Percentiles rank a stretch among this genome's conserved stretches.
These are phyloP conservation scores for Cygnus atratus DNA, from an alignment of 2,113 vertebrate genomes.

Conservation along the genomic window DNA sequence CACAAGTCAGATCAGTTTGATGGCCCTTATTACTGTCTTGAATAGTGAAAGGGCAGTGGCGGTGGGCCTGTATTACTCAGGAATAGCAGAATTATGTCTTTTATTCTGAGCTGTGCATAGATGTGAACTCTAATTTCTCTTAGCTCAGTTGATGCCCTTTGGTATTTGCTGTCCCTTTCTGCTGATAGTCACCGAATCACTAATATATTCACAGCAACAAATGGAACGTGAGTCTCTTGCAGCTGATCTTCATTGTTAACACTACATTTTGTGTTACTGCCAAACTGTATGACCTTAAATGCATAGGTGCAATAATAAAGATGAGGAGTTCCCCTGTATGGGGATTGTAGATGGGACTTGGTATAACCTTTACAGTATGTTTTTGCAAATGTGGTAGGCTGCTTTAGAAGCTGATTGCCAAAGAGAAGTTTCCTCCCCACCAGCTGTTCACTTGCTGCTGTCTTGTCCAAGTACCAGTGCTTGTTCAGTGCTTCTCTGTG, in stretches of 20 bases:
- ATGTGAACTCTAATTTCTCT: not conserved
- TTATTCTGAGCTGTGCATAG: not conserved
- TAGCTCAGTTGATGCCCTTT: not conserved
- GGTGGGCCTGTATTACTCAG: not conserved
- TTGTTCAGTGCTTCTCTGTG: not conserved
- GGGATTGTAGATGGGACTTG: not conserved
- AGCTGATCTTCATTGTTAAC: not conserved
- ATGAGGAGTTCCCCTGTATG: not conserved
- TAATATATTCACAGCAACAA: not conserved
- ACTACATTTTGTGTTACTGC: not conserved
- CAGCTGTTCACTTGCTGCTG: not conserved
- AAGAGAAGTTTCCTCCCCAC: rapidly evolving
- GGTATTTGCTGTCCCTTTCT: not conserved
- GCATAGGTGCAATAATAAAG: not conserved
- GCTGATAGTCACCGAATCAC: not conserved
- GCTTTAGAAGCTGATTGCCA: rapidly evolving
- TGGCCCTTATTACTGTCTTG: not conserved
- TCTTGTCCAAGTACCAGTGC: not conserved
- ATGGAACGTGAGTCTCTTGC: not conserved
- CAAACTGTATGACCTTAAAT: not conserved
- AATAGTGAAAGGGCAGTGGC: not conserved
- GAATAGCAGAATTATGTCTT: not conserved
- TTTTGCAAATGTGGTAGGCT: not conserved
- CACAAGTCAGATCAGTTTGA: not conserved
- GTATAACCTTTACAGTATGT: not conserved